Evolutionary conservation across 2,888 invertebrate species (phyloP), one percentile per base, ranked within the genome.

Genomic region (Boloria selene): DNA sequence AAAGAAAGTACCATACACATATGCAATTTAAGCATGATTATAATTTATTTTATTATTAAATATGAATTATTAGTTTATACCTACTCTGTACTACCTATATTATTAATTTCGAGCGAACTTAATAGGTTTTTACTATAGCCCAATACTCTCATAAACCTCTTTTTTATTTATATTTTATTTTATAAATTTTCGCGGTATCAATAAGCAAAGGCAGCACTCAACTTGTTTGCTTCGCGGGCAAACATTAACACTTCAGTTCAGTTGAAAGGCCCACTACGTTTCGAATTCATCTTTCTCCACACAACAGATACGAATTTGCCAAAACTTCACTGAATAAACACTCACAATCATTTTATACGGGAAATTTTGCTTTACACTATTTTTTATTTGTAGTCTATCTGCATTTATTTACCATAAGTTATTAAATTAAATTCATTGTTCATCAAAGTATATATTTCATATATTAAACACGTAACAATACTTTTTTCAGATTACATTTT

Each of bases 291-390:
- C 56, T 56, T 56, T 45, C 56, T 45, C 45, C n/a, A 56, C 22
- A 56, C 10, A 56, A 45, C 56, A 56, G 56, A 45, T 45, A 56
- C 56, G n/a, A 22, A 38, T 56, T 45, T 45, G 56, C 56, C 56
- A 56, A 56, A 56, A 56, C 56, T 56, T 45, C 45, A 56, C 56
- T 56, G 45, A 56, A 56, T 45, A 45, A 56, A 56, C 45, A 56
- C 56, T 10, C 13, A 14, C 50, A 50, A 16, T 22, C 26, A n/a
- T 56, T 38, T 38, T n/a, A 45, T 22, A 26, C 26, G 45, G n/a
- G 26, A 10, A n/a, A n/a, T 38, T 38, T 38, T 56, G 26, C 22
- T 22, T 45, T 56, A 45, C 22, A 22, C 44, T 22, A 56, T 0
- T 4, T 45, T 44, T 3, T 3, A 5, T 4, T 22, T 22, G 0